Base-by-base conservation (phyloP, 2,888 invertebrate genomes). In the Ochropleura plecta region DNA sequence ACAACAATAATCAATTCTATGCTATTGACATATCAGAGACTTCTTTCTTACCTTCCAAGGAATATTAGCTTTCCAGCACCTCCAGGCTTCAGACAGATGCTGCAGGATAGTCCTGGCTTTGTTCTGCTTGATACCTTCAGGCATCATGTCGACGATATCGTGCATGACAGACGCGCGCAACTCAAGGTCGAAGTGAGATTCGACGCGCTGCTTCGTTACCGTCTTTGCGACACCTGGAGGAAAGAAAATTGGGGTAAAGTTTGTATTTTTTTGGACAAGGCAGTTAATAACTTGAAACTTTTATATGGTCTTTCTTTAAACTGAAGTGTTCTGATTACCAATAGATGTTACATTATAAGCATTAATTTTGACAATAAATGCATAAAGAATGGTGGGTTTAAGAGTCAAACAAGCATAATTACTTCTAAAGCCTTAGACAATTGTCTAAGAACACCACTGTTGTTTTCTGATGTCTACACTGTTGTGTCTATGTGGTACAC, bases 131-230 rank as follows among this genome's bases (percentile, higher is more conserved):
- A 99, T 99, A 84, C 99, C 99, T 95, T 99, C 99, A 0, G 99
- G 99, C 99, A 99, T 99, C 99, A 99, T 99, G 91, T 99, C 99
- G n/a, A 99, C 98, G 85, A 99, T 99, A 92, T 99, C 99, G 96
- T 98, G 98, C 98, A 98, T 98, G 3, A 98, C 99, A 0, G 99
- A 99, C 20, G 99, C 99, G 86, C 99, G 97, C 91, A 99, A 96
- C 94, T 99, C 99, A 86, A 99, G 97, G 97, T 99, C 99, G 95
- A 99, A 99, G 97, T 99, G 99, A 63, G 99, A 99, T 93, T 99
- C 99, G 0, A 99, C 99, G 89, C 99, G 97, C 95, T 99, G 99
- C 93, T 99, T 99, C 1, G 99, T 99, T 9, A 99, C 99, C 0
- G 99, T 99, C 95, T 99, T 99, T 1, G 99, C 99, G 3, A 99